These are phyloP conservation scores for Lasioglossum morio DNA, from an alignment of 2,888 invertebrate species.

Conservation along the genomic window DNA sequence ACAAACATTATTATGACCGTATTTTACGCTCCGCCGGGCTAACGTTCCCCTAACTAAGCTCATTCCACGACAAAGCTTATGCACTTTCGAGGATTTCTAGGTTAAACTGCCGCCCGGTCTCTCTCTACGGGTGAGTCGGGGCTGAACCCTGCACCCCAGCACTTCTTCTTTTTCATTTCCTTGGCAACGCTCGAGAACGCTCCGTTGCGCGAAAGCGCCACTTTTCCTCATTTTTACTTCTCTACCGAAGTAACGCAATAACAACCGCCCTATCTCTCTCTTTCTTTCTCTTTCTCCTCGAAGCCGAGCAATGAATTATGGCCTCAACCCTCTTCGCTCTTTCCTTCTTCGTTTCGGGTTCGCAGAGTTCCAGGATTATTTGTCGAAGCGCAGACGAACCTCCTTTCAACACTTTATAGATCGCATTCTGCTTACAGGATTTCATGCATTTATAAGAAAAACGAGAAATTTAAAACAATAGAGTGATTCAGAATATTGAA, in stretches of 20 bases:
- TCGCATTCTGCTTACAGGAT: too few relatives aligned
- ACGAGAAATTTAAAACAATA: too few relatives aligned
- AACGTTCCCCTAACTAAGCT: constrained; percentile 77
- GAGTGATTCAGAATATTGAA: too few relatives aligned
- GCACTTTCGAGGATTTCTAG: constrained; percentile 75
- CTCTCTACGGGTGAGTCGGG: not conserved
- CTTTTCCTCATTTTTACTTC: constrained; percentile 62
- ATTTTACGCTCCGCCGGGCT: constrained; percentile 75
- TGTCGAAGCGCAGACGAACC: not conserved
- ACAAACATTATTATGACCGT: constrained; percentile 76
- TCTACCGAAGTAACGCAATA: constrained; percentile 10
- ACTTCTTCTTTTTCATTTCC: constrained; percentile 55
- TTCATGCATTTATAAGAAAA: too few relatives aligned
- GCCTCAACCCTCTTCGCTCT: not conserved
- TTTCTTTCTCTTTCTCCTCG: not conserved
- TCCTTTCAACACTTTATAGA: not conserved
- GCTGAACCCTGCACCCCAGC: constrained; percentile 12
- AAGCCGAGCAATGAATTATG: constrained; percentile 29
- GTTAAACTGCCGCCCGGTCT: constrained; percentile 62
- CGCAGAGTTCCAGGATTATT: not conserved
- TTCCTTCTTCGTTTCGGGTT: not conserved
- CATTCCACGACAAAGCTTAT: constrained; percentile 78
- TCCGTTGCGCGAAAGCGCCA: constrained; percentile 61
- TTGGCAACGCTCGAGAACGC: constrained; percentile 58
- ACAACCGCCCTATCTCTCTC: not conserved